Base-by-base conservation (phyloP, 1,140 invertebrate genomes). In the Achroia grisella region DNA sequence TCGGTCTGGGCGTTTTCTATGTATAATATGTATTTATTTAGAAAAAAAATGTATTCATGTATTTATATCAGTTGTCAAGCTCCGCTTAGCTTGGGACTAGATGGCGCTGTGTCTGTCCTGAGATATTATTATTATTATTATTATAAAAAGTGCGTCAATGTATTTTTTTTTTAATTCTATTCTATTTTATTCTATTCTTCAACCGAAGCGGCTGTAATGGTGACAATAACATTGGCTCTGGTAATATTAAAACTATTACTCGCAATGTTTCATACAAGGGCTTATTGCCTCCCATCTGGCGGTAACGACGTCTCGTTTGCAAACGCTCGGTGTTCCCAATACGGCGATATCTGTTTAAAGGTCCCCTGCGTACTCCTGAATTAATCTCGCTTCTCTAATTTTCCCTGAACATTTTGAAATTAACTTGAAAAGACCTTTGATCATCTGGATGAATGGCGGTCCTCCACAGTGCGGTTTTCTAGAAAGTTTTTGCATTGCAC, bases 291-390 rank as follows among this genome's bases (percentile, higher is more conserved):
- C n/a, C 13, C 14, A 37, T 37, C 35, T 37, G 35, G 8, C 8
- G 14, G n/a, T 37, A 37, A 37, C 15, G 35, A 17, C 17, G 17
- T 14, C 13, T 37, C 14, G 35, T 37, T 37, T 37, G 9, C 35
- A 35, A 34, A 31, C 9, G 28, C 8, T n/a, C 12, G 37, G 30
- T 33, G 34, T 11, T 49, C 32, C 29, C 37, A 44, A 49, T 45
- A 29, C 27, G 42, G 11, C 33, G 33, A 9, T 39, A 6, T 23
- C 17, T 23, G 2, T 23, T 23, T 3, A 23, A 23, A 6, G 17
- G 2, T 3, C 17, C 17, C 17, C 17, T 23, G 17, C 2, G 17
- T 23, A 23, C 17, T 6, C 17, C 17, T 23, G 17, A 23, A 23
- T 23, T 23, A 23, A 23, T 3, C 17, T 23, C 17, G 6, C 17